Evolutionary conservation across 2,113 vertebrate species (phyloP), one percentile per base, ranked within the genome.

Genomic region (Aegithalos caudatus): DNA sequence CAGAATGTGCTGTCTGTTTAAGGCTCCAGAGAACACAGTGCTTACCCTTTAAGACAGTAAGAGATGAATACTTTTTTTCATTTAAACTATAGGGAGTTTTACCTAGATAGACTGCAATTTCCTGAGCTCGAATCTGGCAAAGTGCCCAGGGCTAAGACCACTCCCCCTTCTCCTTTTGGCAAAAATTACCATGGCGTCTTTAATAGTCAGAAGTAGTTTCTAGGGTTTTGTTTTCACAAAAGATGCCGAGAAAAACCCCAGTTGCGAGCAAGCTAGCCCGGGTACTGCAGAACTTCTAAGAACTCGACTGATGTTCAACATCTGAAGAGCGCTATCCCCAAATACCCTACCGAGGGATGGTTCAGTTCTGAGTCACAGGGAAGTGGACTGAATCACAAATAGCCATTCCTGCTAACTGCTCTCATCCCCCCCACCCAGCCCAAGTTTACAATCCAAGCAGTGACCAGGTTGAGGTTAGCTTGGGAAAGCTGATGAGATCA

Each of bases 41-140:
- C 92, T 82, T 92, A 94, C 86, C 62, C 82, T 94, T 90, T 76
- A 96, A 95, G 92, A 94, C 93, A 97, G 92, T 93, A 86, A 96
- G 90, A 70, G 90, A 96, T 94, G 81, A 96, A 94, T 90, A 92
- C 79, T 90, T 96, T 94, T 96, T 94, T 96, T 92, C 88, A 95
- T 86, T 94, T 93, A 83, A 95, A 95, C 90, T 96, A 96, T 83
- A 94, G 94, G 93, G 90, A 95, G 88, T 95, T 95, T 93, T 97
- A 97, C 91, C 94, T 96, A 96, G 92, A 97, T 91, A 94, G 95
- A 96, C 87, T 94, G 95, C 91, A 96, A 97, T 97, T 97, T 96
- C 95, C 95, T 96, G 96, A 95, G 92, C 88, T 90, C 6, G 3
- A 90, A 73, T 66, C 88, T 96, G 95, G 96, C 95, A 93, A 83